Evolutionary conservation across 1,140 invertebrate genomes (phyloP).

Genomic region (Physella acuta): DNA sequence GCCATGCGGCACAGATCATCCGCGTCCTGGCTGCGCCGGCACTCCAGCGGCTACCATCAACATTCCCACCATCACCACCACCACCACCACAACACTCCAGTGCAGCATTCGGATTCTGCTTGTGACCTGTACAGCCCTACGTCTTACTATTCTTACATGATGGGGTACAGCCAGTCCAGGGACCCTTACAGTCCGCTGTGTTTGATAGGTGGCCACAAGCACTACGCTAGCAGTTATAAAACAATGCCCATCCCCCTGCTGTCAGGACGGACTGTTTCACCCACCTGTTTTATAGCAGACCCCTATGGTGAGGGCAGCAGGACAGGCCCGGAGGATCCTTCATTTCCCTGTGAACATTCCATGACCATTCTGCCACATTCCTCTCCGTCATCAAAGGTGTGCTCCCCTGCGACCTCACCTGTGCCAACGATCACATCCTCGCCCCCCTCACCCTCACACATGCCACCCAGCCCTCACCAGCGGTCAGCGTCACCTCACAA

Average conservation of each 20-base stretch:
- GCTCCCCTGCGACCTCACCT: conserved; percentile 21
- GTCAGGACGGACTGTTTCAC: conserved; percentile 11
- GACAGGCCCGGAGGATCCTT: background rate
- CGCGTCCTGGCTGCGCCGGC: conserved; percentile 2
- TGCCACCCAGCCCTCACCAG: background rate
- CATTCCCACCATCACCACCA: conserved; percentile 5
- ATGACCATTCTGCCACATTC: conserved; percentile 18
- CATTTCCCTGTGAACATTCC: conserved; percentile 14
- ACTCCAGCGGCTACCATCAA: background rate
- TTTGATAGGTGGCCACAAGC: background rate
- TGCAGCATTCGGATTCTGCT: background rate
- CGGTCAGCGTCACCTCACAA: background rate
- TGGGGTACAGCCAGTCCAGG: background rate
- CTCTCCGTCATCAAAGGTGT: conserved; percentile 10
- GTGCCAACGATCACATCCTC: conserved; percentile 19
- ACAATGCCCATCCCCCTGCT: conserved; percentile 10
- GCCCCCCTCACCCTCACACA: conserved; percentile 3
- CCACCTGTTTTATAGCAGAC: background rate
- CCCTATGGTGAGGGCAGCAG: background rate
- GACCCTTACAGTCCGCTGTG: conserved; percentile 7
- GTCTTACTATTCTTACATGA: background rate
- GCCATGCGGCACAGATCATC: conserved; percentile 6
- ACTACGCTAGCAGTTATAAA: conserved; percentile 4
- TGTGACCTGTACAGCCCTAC: conserved; percentile 18
- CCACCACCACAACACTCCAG: background rate